Base-by-base conservation (phyloP, 1,140 invertebrate genomes). In the Hirudo medicinalis region DNA sequence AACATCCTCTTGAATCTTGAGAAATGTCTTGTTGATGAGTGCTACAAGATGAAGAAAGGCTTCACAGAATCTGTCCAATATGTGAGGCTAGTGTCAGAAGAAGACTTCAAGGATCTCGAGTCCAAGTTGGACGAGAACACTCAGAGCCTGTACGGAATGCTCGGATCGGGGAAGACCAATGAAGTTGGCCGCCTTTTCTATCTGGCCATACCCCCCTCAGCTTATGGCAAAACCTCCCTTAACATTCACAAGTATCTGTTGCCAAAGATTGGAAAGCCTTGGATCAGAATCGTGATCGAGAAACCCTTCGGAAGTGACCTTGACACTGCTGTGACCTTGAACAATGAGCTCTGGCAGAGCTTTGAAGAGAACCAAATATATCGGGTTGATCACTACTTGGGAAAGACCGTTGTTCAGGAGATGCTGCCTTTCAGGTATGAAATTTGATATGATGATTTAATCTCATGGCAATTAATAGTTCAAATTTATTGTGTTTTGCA, bases 311-410 rank as follows among this genome's bases (percentile, higher is more conserved):
- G 80, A 22, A 72, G 73, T 49, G 77, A 81, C 60, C 70, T 75
- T 22, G 54, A 73, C 5, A 77, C 75, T 67, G 78, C 80, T 17
- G 32, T 75, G 53, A 63, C 71, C 2, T 74, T 80, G 74, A 76
- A 76, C 6, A 70, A 73, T 15, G 74, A 74, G 22, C 72, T 82
- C 27, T 71, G 72, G 11, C 54, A 75, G 29, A 74, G 73, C 68
- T 79, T 79, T 67, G 54, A 49, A 11, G 81, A 82, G 70, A 75
- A 79, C 17, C 77, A 82, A 72, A 76, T 82, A 11, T 81, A 77
- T 72, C 75, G 80, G 66, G 77, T 81, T 53, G 82, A 83, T 73
- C 82, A 83, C 72, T 83, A 82, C 71, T 73, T 82, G 13, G 80
- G 78, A 22, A 83, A 83, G 69, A 73, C 78, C 36, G 75, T 81